These are phyloP conservation scores for Dryobotodes eremita DNA, from an alignment of 2,888 invertebrate species.

Conservation along the genomic window DNA sequence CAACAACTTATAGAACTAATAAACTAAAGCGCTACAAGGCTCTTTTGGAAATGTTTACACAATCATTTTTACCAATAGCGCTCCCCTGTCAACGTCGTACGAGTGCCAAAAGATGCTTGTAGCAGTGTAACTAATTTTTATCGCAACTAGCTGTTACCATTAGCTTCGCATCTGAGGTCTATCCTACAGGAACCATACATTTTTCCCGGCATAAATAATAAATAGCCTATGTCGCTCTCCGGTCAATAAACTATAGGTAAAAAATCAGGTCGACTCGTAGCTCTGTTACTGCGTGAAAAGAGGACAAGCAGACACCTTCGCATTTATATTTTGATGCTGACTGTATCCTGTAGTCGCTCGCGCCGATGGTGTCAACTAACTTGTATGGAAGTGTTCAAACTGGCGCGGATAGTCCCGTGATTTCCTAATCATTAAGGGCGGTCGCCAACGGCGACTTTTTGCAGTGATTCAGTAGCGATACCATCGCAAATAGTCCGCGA, in stretches of 20 bases:
- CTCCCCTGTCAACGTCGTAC: neutral
- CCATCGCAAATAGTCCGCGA: too few species aligned
- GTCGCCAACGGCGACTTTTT: too few species aligned
- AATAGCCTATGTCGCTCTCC: too few species aligned
- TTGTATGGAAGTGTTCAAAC: neutral
- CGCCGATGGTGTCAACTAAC: neutral
- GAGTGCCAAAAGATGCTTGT: neutral
- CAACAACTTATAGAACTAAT: neutral
- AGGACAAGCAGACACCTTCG: neutral
- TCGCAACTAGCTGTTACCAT: neutral
- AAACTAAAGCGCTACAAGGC: neutral
- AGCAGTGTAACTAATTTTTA: neutral
- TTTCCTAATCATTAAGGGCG: neutral
- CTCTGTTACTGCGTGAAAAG: neutral
- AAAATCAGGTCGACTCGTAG: neutral
- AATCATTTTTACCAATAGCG: neutral
- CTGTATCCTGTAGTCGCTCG: neutral
- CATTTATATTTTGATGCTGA: slow-evolving; percentile 8
- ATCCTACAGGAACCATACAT: neutral
- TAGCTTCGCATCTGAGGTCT: neutral
- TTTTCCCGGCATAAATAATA: neutral
- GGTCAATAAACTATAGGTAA: neutral
- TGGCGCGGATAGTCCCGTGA: neutral
- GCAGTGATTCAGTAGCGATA: too few species aligned
- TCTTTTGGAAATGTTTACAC: too few species aligned